Base-by-base conservation (phyloP, 1,140 invertebrate genomes). In the Zaprionus nigranus region DNA sequence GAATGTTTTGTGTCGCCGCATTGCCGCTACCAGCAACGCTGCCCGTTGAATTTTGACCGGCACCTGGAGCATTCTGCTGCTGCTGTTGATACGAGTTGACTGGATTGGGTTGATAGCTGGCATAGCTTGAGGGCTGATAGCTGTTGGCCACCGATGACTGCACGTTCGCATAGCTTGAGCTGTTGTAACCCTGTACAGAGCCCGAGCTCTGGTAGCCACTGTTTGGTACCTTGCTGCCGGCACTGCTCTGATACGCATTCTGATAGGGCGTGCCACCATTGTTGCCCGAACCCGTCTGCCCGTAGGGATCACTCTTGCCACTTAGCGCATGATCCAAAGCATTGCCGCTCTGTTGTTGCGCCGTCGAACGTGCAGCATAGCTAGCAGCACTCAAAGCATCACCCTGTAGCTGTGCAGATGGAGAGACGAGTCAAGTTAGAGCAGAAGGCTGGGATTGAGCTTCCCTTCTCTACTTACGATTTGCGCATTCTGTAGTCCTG, bases 61-160 rank as follows among this genome's bases (percentile, higher is more conserved):
- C 65, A 13, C 54, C 59, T n/a, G 70, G 65, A 22, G 59, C 61
- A 24, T 66, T 58, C 53, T 91, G 81, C 62, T 91, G 90, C 72
- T 92, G 90, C 72, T 92, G 40, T 17, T 91, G 92, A 69, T 93
- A 93, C 28, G 92, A 90, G 75, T 88, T 91, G 36, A 92, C 87
- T 3, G 81, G 79, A 72, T 79, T 92, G 20, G 87, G 87, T 59
- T 93, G 92, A 66, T 92, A 93, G 38, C 86, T 81, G 40, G 80
- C 91, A 62, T 92, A 93, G 12, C 92, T 72, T 54, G 92, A 91
- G 15, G 88, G 82, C 72, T 92, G 92, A 66, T 92, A 92, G 70
- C 85, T 91, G 43, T 81, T 92, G 28, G 78, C 82, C 57, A 91
- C 90, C 57, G 91, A 91, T n/a, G 78, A 85, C 60, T 93, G 92